Conservation (phyloP, 2,113 vertebrate species). For the Uropsilus gracilis region DNA sequence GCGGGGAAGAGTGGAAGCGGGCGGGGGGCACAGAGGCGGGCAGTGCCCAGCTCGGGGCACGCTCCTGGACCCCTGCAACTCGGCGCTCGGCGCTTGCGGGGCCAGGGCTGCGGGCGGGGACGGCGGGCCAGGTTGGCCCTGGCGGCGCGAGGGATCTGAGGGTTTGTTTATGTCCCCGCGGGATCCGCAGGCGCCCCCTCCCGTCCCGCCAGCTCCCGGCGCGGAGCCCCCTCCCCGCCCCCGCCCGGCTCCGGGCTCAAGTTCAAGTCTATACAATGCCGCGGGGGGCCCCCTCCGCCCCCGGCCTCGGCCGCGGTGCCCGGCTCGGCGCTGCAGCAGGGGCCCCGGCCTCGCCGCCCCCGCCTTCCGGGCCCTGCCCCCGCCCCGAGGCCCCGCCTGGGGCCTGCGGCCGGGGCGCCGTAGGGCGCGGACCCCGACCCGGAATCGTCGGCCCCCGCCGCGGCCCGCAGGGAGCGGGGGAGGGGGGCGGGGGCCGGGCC, state of each 20-base stretch:
- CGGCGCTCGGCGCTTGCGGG: constrained; percentile 50
- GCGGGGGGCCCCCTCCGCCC: constrained; percentile 64
- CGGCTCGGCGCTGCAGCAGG: constrained; percentile 65
- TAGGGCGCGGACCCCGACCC: constrained; percentile 63
- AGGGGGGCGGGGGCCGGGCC: constrained; percentile 87
- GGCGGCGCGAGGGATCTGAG: constrained; percentile 34
- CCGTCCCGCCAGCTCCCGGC: constrained; percentile 62
- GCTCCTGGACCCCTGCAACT: constrained; percentile 59
- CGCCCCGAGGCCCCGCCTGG: constrained; percentile 41
- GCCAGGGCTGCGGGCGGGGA: constrained; percentile 39
- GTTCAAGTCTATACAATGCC: constrained; percentile 83
- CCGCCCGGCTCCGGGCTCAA: constrained; percentile 76
- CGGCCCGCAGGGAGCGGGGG: constrained; percentile 84
- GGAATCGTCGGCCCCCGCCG: constrained; percentile 35
- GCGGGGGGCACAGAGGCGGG: constrained; percentile 51
- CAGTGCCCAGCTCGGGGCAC: constrained; percentile 58
- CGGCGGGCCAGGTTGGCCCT: constrained; percentile 35
- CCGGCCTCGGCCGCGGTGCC: constrained; percentile 56
- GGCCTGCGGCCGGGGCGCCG: constrained; percentile 42
- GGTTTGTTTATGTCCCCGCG: constrained; percentile 80
- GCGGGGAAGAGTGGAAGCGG: constrained; percentile 41
- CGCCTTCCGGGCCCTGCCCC: constrained; percentile 74
- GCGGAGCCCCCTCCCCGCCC: constrained; percentile 63
- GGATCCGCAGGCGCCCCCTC: constrained; percentile 71
- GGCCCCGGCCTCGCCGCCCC: constrained; percentile 64